phyloP scores from a whole-genome alignment of 2,888 invertebrate species.

The Cyrtodaria siliqua region DNA sequence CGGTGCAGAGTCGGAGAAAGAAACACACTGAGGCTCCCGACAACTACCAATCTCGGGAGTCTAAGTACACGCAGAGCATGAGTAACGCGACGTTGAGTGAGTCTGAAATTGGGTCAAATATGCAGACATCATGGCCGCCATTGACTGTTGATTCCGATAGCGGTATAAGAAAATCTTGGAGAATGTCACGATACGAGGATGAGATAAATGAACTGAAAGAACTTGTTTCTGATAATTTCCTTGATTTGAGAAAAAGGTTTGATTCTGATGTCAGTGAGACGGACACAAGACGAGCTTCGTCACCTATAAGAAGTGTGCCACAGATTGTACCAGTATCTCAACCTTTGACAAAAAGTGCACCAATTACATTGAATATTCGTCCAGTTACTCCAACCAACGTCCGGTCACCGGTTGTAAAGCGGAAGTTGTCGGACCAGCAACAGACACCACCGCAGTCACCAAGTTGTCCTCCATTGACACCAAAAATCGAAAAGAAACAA shows the following conservation, averaged over 20 bases:
- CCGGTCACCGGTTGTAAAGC: conserved; percentile 45
- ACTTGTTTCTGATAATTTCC: conserved; percentile 70
- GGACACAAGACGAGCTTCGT: conserved; percentile 58
- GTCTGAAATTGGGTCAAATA: conserved; percentile 52
- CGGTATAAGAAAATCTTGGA: conserved; percentile 61
- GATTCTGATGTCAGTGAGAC: conserved; percentile 73
- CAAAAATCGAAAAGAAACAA: conserved; percentile 36
- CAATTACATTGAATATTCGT: conserved; percentile 49
- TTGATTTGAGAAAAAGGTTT: conserved; percentile 69
- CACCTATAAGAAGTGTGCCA: conserved; percentile 40
- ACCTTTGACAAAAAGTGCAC: conserved; percentile 16
- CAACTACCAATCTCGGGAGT: too few relatives aligned
- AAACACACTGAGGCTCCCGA: background rate
- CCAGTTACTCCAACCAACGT: conserved; percentile 36
- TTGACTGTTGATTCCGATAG: conserved; percentile 53
- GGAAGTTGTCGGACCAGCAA: conserved; percentile 5
- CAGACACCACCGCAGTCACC: background rate
- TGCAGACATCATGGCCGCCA: conserved; percentile 67
- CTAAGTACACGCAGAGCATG: conserved; percentile 45
- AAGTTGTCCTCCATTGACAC: conserved; percentile 21
- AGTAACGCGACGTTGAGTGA: conserved; percentile 57
- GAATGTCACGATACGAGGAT: conserved; percentile 73
- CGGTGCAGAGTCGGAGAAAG: background rate
- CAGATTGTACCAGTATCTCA: background rate
- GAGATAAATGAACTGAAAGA: conserved; percentile 74